Evolutionary conservation across 2,888 invertebrate genomes (phyloP), one percentile per base, ranked within the genome.

Genomic region (Stramonita haemastoma): DNA sequence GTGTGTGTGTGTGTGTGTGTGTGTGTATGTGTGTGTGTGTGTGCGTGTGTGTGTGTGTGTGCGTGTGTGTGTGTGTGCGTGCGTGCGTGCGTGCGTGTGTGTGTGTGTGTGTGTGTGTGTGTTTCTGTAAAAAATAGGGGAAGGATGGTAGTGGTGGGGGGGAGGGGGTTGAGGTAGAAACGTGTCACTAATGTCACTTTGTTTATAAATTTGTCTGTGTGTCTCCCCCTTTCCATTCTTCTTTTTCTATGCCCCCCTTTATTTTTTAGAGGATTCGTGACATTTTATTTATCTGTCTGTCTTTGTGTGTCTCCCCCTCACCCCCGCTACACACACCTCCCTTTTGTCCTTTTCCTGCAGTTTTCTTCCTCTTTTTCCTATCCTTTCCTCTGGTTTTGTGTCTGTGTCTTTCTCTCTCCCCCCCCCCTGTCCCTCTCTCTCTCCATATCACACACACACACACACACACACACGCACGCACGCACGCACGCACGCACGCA

Each of bases 101-200:
- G 70, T n/a, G 70, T n/a, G n/a, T n/a, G 70, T n/a, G 70, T n/a
- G 70, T n/a, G 70, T n/a, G 70, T 73, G 70, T 73, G 73, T 73
- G n/a, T 73, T 2, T 73, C 5, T 73, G 29, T 73, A n/a, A 73
- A 19, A 66, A 66, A 66, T 5, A 66, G 8, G 8, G 46, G 46
- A 46, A 46, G 46, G 46, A 8, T 46, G 46, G 46, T 46, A 5
- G 46, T 46, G 46, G 46, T 46, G 46, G 8, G 2, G 46, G 46
- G 46, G 8, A 46, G 46, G 46, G 8, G 46, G 46, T n/a, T n/a
- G 46, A 46, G 46, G 46, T 46, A 46, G 46, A 8, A 8, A 46
- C 8, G 46, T 46, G 46, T 46, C 46, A 46, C 46, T 46, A 46
- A 46, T 46, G 46, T 46, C 46, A 46, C 46, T 46, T 46, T 46